A percentile compares a stretch with the other conserved stretches of the same genome.
These are phyloP conservation scores for Malurus cyaneus DNA, from an alignment of 2,113 vertebrate genomes.

Conservation along the genomic window DNA sequence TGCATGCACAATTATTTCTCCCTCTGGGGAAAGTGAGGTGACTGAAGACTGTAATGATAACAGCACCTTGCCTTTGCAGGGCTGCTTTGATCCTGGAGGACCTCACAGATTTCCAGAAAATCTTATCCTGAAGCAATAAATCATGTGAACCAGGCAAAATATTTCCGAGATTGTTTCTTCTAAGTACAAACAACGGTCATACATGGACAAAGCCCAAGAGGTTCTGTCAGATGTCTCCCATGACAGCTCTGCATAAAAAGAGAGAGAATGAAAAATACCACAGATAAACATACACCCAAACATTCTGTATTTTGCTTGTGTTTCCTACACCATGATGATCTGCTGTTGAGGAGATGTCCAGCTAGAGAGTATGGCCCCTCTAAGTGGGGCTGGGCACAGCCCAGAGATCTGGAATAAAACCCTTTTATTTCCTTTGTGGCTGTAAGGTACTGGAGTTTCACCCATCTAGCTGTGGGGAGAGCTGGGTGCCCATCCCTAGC, in stretches of 20 bases:
- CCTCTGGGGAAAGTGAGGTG: background rate
- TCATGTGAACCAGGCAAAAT: background rate
- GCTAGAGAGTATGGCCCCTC: background rate
- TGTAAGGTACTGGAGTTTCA: background rate
- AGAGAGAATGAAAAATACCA: background rate
- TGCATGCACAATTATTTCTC: constrained; percentile 4
- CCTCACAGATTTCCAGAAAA: background rate
- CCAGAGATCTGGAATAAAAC: background rate
- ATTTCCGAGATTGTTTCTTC: background rate
- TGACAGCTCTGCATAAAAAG: background rate
- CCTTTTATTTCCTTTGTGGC: background rate
- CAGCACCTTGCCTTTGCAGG: background rate
- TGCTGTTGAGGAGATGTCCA: background rate
- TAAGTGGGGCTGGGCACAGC: background rate
- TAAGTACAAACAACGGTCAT: background rate
- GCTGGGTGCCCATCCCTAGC: background rate
- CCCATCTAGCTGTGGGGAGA: background rate
- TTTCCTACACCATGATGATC: background rate
- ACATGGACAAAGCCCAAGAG: background rate
- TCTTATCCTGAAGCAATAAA: background rate
- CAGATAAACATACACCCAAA: background rate
- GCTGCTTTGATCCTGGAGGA: constrained; percentile 40
- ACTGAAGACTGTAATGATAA: background rate
- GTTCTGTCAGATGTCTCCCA: background rate
- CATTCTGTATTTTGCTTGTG: background rate